phyloP scores from a whole-genome alignment of 2,888 invertebrate species.

The Coenonympha glycerion region DNA sequence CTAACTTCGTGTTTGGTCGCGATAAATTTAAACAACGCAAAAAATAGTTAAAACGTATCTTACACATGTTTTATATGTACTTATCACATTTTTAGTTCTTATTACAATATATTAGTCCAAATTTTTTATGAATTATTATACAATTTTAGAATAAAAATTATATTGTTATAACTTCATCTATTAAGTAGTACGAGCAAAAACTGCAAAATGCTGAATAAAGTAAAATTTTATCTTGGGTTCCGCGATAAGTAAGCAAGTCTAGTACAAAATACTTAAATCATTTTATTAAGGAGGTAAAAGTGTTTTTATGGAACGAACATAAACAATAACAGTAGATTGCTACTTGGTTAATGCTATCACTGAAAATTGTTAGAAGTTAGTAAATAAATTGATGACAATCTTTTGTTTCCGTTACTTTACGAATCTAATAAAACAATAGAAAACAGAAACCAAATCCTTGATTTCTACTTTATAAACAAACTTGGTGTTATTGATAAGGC shows the following conservation, averaged over 20 bases:
- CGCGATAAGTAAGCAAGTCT: not conserved
- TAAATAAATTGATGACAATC: not conserved
- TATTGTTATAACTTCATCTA: too few species aligned
- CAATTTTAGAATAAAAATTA: too few species aligned
- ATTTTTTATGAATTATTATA: too few species aligned
- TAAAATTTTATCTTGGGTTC: not conserved
- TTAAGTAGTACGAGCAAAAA: not conserved
- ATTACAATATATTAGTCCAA: too few species aligned
- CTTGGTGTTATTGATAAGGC: not conserved
- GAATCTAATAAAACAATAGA: not conserved
- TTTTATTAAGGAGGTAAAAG: not conserved
- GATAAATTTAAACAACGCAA: too few species aligned
- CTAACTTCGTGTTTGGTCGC: too few species aligned
- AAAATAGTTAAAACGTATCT: too few species aligned
- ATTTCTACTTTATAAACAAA: not conserved
- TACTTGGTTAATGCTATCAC: not conserved
- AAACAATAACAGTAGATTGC: conserved; percentile 2
- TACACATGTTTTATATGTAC: too few species aligned
- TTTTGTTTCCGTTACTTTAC: not conserved
- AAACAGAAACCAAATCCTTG: not conserved
- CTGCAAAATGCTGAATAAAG: not conserved
- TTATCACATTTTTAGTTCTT: too few species aligned
- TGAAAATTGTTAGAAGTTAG: not conserved
- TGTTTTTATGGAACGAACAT: conserved; percentile 1
- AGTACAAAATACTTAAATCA: not conserved